These are phyloP conservation scores for Centropyge bicolor DNA, from an alignment of 2,797 vertebrate species.

Conservation along the genomic window DNA sequence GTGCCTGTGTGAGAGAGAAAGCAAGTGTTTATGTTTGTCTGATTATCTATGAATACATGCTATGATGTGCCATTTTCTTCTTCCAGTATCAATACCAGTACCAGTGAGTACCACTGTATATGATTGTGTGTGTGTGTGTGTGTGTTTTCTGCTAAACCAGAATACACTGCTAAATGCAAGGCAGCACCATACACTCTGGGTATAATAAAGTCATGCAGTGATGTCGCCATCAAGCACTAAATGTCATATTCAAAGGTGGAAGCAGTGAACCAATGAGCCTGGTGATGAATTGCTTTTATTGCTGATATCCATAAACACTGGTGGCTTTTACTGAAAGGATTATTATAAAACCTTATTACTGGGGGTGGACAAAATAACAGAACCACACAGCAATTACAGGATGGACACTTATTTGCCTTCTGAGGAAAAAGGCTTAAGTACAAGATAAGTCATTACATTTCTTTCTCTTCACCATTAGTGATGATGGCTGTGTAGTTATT, in stretches of 20 bases:
- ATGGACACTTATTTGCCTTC: too few relatives aligned
- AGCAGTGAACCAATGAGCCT: neutral
- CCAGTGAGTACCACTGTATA: neutral
- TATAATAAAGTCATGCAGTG: neutral
- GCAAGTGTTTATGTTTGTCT: neutral
- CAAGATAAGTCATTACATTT: neutral
- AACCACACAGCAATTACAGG: neutral
- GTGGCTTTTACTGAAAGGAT: neutral
- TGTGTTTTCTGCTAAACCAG: neutral
- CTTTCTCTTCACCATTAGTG: neutral
- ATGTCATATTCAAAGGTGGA: neutral
- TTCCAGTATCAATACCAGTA: neutral
- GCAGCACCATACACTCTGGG: neutral
- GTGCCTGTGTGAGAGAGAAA: neutral
- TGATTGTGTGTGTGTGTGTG: constrained; percentile 3
- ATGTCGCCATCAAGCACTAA: neutral
- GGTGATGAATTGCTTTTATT: neutral
- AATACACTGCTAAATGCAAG: neutral
- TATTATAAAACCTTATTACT: neutral
- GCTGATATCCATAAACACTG: neutral
- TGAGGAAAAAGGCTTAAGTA: too few relatives aligned
- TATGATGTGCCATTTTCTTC: neutral
- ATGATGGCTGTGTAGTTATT: neutral
- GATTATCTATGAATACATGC: neutral
- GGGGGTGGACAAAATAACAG: neutral